Percentiles rank a stretch among this genome's conserved stretches.
These are phyloP conservation scores for Adelosebastes latens DNA, from an alignment of 2,797 vertebrate species.

Conservation along the genomic window DNA sequence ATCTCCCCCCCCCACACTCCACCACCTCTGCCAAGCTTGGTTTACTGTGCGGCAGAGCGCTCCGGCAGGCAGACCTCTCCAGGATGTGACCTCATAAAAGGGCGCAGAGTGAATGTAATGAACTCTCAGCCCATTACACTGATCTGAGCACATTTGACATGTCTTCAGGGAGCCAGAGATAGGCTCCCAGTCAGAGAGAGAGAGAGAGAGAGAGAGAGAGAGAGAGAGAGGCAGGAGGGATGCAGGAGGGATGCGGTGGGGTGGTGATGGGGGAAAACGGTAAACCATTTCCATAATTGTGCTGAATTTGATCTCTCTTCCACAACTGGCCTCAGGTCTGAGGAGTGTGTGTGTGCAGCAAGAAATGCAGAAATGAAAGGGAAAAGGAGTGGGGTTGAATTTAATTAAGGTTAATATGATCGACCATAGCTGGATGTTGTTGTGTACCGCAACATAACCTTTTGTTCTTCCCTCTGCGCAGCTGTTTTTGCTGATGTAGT, in stretches of 20 bases:
- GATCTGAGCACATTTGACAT: conserved; percentile 81
- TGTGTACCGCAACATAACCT: conserved; percentile 45
- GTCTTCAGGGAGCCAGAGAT: conserved; percentile 75
- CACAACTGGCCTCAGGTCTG: conserved; percentile 41
- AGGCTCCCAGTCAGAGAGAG: conserved; percentile 53
- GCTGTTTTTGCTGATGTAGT: conserved; percentile 32
- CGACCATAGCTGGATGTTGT: conserved; percentile 21
- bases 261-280: conserved; percentile 32
- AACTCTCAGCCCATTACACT: conserved; percentile 83
- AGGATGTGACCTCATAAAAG: conserved; percentile 85
- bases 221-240: conserved; percentile 16
- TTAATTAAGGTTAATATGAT: conserved; percentile 67
- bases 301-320: conserved; percentile 67
- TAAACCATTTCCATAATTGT: conserved; percentile 70
- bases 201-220: conserved; percentile 11
- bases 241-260: background rate
- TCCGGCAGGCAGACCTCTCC: conserved; percentile 70
- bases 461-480: conserved; percentile 29
- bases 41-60: conserved; percentile 72
- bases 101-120: conserved; percentile 80
- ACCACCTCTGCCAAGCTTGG: conserved; percentile 67
- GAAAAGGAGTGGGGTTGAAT: conserved; percentile 29
- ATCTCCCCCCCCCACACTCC: conserved; percentile 1
- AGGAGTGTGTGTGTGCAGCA: background rate
- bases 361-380: conserved; percentile 32